phyloP scores from a whole-genome alignment of 2,888 invertebrate species.

The Rhagium mordax region DNA sequence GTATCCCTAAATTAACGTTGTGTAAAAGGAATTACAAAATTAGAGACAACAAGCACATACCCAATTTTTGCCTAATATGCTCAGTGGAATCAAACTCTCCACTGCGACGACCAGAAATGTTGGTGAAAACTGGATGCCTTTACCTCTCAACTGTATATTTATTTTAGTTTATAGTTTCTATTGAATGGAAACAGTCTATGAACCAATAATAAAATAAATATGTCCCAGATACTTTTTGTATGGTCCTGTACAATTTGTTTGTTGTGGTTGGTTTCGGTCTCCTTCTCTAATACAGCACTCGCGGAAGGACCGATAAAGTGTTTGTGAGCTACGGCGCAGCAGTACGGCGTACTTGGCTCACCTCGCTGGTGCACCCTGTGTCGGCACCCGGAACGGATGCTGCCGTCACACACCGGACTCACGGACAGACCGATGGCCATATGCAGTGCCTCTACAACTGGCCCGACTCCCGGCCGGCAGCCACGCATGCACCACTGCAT shows the following conservation, averaged over 20 bases:
- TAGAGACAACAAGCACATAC: too few relatives aligned
- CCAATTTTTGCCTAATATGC: too few relatives aligned
- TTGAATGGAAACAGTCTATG: too few relatives aligned
- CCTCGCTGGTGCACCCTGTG: slow-evolving; percentile 73
- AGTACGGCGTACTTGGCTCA: slow-evolving; percentile 71
- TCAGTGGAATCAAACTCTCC: too few relatives aligned
- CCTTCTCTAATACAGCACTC: slow-evolving; percentile 89
- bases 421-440: slow-evolving; percentile 57
- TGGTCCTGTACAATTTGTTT: slow-evolving; percentile 47
- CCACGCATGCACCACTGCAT: slow-evolving; percentile 67
- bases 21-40: too few relatives aligned
- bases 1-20: too few relatives aligned
- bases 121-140: too few relatives aligned
- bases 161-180: too few relatives aligned
- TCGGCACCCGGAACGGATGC: slow-evolving; percentile 65
- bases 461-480: slow-evolving; percentile 70
- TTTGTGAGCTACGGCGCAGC: slow-evolving; percentile 68
- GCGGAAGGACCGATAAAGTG: slow-evolving; percentile 79
- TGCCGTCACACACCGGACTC: slow-evolving; percentile 70
- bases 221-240: not conserved
- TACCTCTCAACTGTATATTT: too few relatives aligned
- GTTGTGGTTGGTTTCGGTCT: slow-evolving; percentile 76
- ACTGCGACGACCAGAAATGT: too few relatives aligned
- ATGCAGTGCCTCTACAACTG: slow-evolving; percentile 45
- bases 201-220: slow-evolving; percentile 19